Evolutionary conservation across 2,888 invertebrate species (phyloP).

Genomic region (Acrobasis suavella): DNA sequence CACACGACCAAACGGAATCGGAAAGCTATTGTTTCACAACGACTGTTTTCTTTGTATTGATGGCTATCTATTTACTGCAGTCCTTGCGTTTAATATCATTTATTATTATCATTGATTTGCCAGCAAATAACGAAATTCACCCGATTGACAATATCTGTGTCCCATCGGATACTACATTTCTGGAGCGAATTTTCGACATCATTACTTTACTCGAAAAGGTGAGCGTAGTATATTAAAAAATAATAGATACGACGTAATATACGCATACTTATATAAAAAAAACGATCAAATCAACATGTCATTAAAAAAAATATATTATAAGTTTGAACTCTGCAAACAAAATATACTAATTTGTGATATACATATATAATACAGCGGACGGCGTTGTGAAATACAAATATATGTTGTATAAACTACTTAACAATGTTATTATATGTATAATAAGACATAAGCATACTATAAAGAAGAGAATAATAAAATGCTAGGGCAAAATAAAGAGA

Average conservation of each 20-base stretch:
- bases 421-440: slow-evolving; percentile 8
- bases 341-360: not conserved
- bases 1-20: too few species aligned
- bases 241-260: not conserved
- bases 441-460: slow-evolving; percentile 29
- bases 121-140: too few species aligned
- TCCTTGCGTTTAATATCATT: too few species aligned
- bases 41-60: too few species aligned
- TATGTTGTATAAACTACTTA: not conserved
- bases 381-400: slow-evolving; percentile 36
- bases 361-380: not conserved
- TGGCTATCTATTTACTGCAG: too few species aligned
- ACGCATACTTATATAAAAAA: not conserved
- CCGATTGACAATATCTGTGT: too few species aligned
- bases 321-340: not conserved
- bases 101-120: too few species aligned
- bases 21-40: too few species aligned
- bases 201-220: too few species aligned
- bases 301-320: not conserved
- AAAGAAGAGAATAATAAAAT: slow-evolving; percentile 20
- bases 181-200: too few species aligned
- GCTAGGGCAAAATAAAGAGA: not conserved
- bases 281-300: not conserved
- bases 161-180: too few species aligned
- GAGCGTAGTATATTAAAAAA: too few species aligned